These are phyloP conservation scores for Podocnemis expansa DNA, from an alignment of 2,113 vertebrate species.

Conservation along the genomic window DNA sequence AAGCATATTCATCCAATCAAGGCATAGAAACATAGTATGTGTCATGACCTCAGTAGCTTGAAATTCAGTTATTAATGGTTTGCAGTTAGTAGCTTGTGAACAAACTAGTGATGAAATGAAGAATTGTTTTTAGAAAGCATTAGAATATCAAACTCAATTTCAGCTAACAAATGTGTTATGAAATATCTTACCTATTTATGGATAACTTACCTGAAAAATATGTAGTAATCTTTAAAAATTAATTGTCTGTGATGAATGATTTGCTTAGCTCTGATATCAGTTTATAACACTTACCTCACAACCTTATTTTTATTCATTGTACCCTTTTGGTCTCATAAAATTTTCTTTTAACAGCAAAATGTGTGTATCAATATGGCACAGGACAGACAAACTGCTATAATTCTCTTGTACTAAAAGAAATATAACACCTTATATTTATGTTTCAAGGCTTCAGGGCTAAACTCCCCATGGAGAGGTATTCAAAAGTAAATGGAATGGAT, in stretches of 20 bases:
- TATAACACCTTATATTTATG: background rate
- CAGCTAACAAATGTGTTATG: background rate
- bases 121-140: fast-evolving
- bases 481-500: background rate
- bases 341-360: background rate
- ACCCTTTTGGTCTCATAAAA: background rate
- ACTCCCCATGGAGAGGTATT: background rate
- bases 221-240: background rate
- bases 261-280: background rate
- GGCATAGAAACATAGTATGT: background rate
- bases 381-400: fast-evolving
- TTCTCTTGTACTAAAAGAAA: background rate
- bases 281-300: background rate
- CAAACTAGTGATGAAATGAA: background rate
- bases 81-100: background rate
- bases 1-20: background rate
- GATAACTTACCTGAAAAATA: background rate
- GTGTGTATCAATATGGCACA: background rate
- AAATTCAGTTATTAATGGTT: background rate
- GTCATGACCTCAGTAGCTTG: background rate
- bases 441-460: background rate
- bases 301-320: background rate
- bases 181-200: background rate
- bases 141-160: background rate
- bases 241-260: background rate